Percentiles rank a stretch among this genome's conserved stretches.
Evolutionary conservation across 2,888 invertebrate genomes (phyloP).

Genomic region (Hypercompe scribonia): DNA sequence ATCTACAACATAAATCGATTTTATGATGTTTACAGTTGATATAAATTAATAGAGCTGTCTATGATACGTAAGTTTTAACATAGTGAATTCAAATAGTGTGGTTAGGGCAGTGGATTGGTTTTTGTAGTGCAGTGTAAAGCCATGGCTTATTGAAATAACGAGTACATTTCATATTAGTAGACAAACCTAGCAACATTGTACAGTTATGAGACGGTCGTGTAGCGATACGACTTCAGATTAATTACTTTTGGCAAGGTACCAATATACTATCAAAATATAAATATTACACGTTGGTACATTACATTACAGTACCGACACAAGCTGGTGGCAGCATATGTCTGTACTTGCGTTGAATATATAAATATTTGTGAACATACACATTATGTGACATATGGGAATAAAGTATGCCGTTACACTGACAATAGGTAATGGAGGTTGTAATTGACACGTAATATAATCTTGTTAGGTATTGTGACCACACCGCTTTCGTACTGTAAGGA

Average conservation of each 20-base stretch:
- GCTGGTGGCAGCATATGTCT: slow-evolving; percentile 20
- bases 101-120: slow-evolving; percentile 1
- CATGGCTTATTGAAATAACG: neutral
- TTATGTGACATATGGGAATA: neutral
- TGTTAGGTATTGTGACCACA: neutral
- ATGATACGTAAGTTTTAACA: slow-evolving; percentile 5
- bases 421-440: slow-evolving; percentile 30
- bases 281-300: slow-evolving; percentile 24
- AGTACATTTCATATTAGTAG: neutral
- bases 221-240: slow-evolving; percentile 28
- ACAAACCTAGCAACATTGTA: neutral
- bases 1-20: too few relatives aligned
- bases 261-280: slow-evolving; percentile 36
- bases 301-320: neutral
- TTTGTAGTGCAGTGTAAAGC: neutral
- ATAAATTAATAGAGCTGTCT: neutral
- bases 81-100: neutral
- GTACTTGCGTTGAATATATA: neutral
- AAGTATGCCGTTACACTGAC: slow-evolving; percentile 7
- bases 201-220: slow-evolving; percentile 22
- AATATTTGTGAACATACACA: neutral
- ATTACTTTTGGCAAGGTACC: slow-evolving; percentile 36
- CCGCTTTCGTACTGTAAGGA: neutral
- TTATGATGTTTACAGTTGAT: neutral
- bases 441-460: slow-evolving; percentile 17